A percentile compares a stretch with the other conserved stretches of the same genome.
These are phyloP conservation scores for Megamerina dolium DNA, from an alignment of 2,888 invertebrate genomes.

Conservation along the genomic window DNA sequence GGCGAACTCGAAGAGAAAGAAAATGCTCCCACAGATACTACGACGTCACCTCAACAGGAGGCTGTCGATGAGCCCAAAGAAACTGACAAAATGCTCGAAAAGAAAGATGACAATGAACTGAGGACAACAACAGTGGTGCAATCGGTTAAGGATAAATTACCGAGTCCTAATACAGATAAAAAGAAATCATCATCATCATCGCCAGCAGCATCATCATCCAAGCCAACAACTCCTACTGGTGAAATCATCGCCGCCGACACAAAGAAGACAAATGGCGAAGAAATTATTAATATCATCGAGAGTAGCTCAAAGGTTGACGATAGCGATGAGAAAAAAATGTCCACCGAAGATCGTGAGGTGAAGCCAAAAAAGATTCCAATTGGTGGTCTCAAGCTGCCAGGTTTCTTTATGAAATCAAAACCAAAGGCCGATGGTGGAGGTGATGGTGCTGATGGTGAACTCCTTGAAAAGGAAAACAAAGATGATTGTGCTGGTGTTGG, in stretches of 20 bases:
- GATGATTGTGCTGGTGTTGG: no score
- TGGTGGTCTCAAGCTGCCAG: slow-evolving; percentile 83
- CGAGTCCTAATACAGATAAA: slow-evolving; percentile 27
- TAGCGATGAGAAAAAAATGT: slow-evolving; percentile 43
- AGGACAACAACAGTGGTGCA: slow-evolving; percentile 16
- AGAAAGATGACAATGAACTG: slow-evolving; percentile 29
- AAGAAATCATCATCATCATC: slow-evolving; percentile 24
- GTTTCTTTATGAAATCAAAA: slow-evolving; percentile 72
- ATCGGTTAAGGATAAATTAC: slow-evolving; percentile 25
- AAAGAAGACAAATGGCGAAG: slow-evolving; percentile 27
- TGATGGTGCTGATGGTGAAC: slow-evolving; percentile 50
- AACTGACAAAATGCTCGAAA: slow-evolving; percentile 49
- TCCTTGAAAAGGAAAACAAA: slow-evolving; percentile 49
- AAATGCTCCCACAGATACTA: slow-evolving; percentile 40
- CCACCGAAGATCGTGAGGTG: slow-evolving; percentile 66
- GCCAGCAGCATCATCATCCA: slow-evolving; percentile 24
- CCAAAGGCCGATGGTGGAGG: slow-evolving; percentile 65
- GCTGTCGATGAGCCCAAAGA: slow-evolving; percentile 46
- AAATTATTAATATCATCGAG: slow-evolving; percentile 45
- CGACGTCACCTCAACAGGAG: slow-evolving; percentile 33
- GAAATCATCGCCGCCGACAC: slow-evolving; percentile 9
- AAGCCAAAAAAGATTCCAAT: slow-evolving; percentile 79
- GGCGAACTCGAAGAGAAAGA: slow-evolving; percentile 49
- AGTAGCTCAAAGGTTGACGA: slow-evolving; percentile 23
- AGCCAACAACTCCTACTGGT: slow-evolving; percentile 30